Evolutionary conservation across 2,888 invertebrate species (phyloP).

Genomic region (Agrotis segetum): DNA sequence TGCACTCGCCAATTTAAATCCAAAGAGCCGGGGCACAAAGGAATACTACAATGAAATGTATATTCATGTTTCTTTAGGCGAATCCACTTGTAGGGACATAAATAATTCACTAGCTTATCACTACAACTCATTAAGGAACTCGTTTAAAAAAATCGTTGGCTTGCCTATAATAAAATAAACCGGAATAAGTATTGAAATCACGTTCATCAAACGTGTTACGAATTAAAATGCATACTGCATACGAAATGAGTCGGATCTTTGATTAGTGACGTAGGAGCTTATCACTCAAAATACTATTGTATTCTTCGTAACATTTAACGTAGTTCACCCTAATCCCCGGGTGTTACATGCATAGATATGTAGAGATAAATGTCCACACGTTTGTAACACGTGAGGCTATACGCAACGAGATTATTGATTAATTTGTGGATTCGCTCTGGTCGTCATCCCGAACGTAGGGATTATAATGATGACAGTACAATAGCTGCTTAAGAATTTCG

Average conservation of each 20-base stretch:
- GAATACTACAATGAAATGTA: slow-evolving; percentile 38
- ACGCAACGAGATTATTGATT: slow-evolving; percentile 31
- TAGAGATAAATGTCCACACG: background rate
- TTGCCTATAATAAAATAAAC: slow-evolving; percentile 19
- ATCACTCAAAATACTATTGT: slow-evolving; percentile 33
- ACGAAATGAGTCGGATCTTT: slow-evolving; percentile 11
- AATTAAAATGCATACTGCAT: slow-evolving; percentile 41
- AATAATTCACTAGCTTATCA: slow-evolving; percentile 41
- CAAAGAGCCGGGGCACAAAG: slow-evolving; percentile 32
- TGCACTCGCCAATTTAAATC: slow-evolving; percentile 45
- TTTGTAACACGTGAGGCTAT: slow-evolving; percentile 25
- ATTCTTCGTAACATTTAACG: background rate
- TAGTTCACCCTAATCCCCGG: background rate
- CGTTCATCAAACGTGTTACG: slow-evolving; percentile 34
- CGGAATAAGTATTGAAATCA: slow-evolving; percentile 38
- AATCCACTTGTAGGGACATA: slow-evolving; percentile 35
- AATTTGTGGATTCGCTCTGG: slow-evolving; percentile 8
- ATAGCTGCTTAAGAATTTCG: slow-evolving; percentile 6
- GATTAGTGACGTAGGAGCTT: slow-evolving; percentile 27
- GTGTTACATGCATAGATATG: background rate
- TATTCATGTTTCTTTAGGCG: slow-evolving; percentile 26
- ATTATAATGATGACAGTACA: slow-evolving; percentile 12
- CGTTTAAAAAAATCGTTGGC: slow-evolving; percentile 32
- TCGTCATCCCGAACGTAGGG: background rate
- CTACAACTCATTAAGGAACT: slow-evolving; percentile 39